A percentile compares a stretch with the other conserved stretches of the same genome.
Evolutionary conservation across 1,140 invertebrate species (phyloP).

Genomic region (Hycleus phaleratus): DNA sequence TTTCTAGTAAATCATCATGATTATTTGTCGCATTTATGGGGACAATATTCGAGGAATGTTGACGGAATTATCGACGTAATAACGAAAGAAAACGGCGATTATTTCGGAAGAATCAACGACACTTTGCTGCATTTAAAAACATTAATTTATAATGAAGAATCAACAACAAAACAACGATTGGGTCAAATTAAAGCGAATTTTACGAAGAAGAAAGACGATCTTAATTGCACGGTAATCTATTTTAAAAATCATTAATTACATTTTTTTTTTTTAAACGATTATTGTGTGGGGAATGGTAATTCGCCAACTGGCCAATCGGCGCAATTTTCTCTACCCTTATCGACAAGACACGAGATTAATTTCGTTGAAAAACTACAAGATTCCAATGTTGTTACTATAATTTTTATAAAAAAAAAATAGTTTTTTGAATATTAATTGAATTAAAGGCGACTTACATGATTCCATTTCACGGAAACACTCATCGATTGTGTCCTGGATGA

Average conservation of each 20-base stretch:
- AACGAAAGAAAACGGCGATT: background rate
- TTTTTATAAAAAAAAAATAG: slow-evolving; percentile 21
- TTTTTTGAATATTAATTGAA: background rate
- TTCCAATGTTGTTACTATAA: slow-evolving; percentile 20
- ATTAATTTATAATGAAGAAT: background rate
- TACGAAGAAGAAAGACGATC: background rate
- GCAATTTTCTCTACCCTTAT: slow-evolving; percentile 35
- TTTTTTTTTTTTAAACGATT: background rate
- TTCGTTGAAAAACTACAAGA: slow-evolving; percentile 30
- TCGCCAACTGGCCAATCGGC: slow-evolving; percentile 37
- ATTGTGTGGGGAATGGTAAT: slow-evolving; percentile 17
- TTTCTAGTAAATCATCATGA: slow-evolving; percentile 28
- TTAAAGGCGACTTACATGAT: slow-evolving; percentile 18
- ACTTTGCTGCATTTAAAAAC: too few relatives aligned
- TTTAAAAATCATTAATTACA: background rate
- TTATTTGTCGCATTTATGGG: slow-evolving; percentile 28
- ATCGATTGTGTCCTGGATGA: slow-evolving; percentile 34
- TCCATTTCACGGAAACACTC: slow-evolving; percentile 35
- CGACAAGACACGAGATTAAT: slow-evolving; percentile 33
- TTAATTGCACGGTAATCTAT: slow-evolving; percentile 1
- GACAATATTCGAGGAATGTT: slow-evolving; percentile 27
- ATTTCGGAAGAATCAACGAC: too few relatives aligned
- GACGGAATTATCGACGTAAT: slow-evolving; percentile 8
- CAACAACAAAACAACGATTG: background rate
- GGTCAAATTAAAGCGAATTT: background rate